Conservation (phyloP, 2,113 vertebrate species). For the Mus spicilegus region DNA sequence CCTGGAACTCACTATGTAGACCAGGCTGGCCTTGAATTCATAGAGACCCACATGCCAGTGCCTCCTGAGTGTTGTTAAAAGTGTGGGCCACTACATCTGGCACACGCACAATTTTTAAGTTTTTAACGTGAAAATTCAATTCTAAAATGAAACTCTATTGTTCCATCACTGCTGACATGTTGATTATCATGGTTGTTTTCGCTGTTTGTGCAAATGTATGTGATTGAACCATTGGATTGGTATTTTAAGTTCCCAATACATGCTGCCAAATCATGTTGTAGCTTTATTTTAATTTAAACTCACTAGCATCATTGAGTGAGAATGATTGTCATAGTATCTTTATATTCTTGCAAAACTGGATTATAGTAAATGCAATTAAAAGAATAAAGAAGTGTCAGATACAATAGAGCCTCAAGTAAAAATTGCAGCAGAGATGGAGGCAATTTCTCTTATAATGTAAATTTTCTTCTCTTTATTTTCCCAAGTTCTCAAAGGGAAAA, state of each 20-base stretch:
- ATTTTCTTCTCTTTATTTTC: not conserved
- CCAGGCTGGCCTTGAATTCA: not conserved
- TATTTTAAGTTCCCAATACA: slow-evolving; percentile 2
- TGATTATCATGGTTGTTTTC: not conserved
- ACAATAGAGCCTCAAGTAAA: not conserved
- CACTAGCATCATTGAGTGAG: slow-evolving; percentile 3
- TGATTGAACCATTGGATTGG: not conserved
- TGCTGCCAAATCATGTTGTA: not conserved
- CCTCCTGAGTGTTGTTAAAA: not conserved
- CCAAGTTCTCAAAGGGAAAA: not conserved
- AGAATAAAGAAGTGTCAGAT: not conserved
- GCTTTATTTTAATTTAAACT: slow-evolving; percentile 29
- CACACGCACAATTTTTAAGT: not conserved
- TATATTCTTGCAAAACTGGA: slow-evolving; percentile 29
- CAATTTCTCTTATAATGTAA: not conserved
- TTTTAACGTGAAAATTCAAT: not conserved
- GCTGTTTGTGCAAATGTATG: not conserved
- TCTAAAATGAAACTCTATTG: slow-evolving; percentile 7
- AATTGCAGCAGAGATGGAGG: not conserved
- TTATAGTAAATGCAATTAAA: not conserved
- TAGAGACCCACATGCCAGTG: not conserved
- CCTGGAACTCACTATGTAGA: not conserved
- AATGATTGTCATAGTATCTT: not conserved
- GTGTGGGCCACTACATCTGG: not conserved
- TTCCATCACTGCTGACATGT: not conserved